Percentiles rank a stretch among this genome's conserved stretches.
Conservation (phyloP, 2,888 invertebrate species). For the Endotricha flammealis region DNA sequence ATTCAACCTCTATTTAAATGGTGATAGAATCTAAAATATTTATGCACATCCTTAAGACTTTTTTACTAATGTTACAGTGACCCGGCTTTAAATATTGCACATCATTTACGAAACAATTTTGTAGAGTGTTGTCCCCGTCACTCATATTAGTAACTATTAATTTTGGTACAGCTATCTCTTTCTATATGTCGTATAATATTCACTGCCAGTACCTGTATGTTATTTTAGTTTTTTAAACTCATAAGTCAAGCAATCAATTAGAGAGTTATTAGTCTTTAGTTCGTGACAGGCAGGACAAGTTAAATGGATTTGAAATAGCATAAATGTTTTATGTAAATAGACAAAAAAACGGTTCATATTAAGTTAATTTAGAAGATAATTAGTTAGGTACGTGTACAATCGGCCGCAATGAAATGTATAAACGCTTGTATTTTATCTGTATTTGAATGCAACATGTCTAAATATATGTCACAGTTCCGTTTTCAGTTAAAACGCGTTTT, state of each 20-base stretch:
- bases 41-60: background rate
- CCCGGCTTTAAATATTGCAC: too few relatives aligned
- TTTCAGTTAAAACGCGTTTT: too few relatives aligned
- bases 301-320: background rate
- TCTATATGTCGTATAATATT: slow-evolving; percentile 6
- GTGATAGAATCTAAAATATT: background rate
- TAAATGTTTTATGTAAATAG: slow-evolving; percentile 1
- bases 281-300: slow-evolving; percentile 37
- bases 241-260: slow-evolving; percentile 70
- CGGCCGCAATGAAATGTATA: too few relatives aligned
- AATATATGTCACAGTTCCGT: too few relatives aligned
- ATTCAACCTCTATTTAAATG: background rate
- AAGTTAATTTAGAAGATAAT: background rate
- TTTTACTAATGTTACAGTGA: background rate
- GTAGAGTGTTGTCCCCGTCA: too few relatives aligned
- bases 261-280: slow-evolving; percentile 43
- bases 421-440: too few relatives aligned
- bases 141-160: too few relatives aligned
- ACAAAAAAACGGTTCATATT: background rate
- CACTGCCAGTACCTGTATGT: slow-evolving; percentile 20
- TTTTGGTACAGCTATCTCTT: too few relatives aligned
- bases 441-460: too few relatives aligned
- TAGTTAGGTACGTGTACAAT: too few relatives aligned
- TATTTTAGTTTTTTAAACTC: slow-evolving; percentile 47
- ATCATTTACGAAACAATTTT: too few relatives aligned